Evolutionary conservation across 2,888 invertebrate genomes (phyloP), one percentile per base, ranked within the genome.

Genomic region (Drosophila birchii): DNA sequence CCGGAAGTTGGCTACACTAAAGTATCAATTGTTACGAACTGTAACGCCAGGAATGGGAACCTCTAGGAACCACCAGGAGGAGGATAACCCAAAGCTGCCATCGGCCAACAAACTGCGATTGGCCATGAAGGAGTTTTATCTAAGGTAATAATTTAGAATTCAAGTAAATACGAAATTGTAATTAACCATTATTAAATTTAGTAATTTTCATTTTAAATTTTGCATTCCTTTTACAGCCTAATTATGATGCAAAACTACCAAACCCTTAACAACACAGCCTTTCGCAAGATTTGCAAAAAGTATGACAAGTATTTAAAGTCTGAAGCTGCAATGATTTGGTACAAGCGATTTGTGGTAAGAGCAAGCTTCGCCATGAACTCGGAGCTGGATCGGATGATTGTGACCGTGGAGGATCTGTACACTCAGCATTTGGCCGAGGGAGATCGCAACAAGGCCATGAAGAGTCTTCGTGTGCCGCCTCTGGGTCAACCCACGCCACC

Each of bases 201-300:
- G 4, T 26, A 26, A 26, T 26, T 26, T 23, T 23, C 3, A 3
- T 23, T 23, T 26, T 26, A 26, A 26, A 26, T 29, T 20, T 0
- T 34, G 1, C 14, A 8, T 34, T 34, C 3, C 14, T 0, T 16
- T 2, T 8, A 38, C 18, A 66, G 64, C 86, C 94, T 99, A 36
- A 98, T 99, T 78, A 94, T 99, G 32, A 93, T 99, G 61, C 99
- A 99, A 92, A 99, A 99, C 92, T 99, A 98, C 91, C 98, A 99
- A 93, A 98, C 97, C 89, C 94, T 99, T 23, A 99, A 99, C 93
- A 97, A 97, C 88, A 99, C 98, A 2, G 99, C 98, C 3, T 99
- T 99, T 93, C 94, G 98, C 71, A 99, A 99, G 93, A 99, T 99
- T 90, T 94, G 99, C 78, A 99, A 99, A 92, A 99, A 99, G 93